These are phyloP conservation scores for Globodera ellingtonae DNA, from an alignment of 1,140 invertebrate genomes.

Conservation along the genomic window DNA sequence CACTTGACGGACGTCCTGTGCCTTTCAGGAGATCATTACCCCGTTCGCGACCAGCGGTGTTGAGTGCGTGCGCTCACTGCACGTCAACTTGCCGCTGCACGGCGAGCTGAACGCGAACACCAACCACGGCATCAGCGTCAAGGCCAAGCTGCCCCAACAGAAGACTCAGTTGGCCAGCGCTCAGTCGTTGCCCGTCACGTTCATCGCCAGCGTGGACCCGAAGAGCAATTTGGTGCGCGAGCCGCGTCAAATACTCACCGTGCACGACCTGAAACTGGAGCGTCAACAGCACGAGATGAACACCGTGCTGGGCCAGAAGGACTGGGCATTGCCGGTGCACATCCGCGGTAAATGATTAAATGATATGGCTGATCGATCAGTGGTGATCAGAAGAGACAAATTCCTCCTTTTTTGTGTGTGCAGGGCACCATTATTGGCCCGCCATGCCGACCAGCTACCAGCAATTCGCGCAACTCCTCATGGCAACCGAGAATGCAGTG, in stretches of 20 bases:
- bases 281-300: constrained; percentile 25
- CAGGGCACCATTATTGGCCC: constrained; percentile 25
- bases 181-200: constrained; percentile 46
- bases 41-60: constrained; percentile 46
- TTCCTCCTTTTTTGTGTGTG: not conserved
- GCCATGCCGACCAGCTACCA: not conserved
- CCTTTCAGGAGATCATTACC: constrained; percentile 27
- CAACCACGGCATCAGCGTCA: constrained; percentile 38
- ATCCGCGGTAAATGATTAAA: not conserved
- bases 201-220: constrained; percentile 30
- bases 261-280: constrained; percentile 23
- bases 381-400: constrained; percentile 2
- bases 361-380: not conserved
- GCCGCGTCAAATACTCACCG: constrained; percentile 6
- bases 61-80: constrained; percentile 39
- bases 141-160: constrained; percentile 40
- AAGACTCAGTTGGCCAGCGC: constrained; percentile 35
- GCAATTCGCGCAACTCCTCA: constrained; percentile 14
- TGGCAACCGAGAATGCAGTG: constrained; percentile 23
- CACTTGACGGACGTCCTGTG: not conserved
- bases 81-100: constrained; percentile 49
- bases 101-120: constrained; percentile 29
- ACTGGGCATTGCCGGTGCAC: constrained; percentile 16
- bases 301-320: constrained; percentile 15
- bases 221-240: constrained; percentile 11